Conservation (phyloP, 2,888 invertebrate genomes). For the Noctua fimbriata region DNA sequence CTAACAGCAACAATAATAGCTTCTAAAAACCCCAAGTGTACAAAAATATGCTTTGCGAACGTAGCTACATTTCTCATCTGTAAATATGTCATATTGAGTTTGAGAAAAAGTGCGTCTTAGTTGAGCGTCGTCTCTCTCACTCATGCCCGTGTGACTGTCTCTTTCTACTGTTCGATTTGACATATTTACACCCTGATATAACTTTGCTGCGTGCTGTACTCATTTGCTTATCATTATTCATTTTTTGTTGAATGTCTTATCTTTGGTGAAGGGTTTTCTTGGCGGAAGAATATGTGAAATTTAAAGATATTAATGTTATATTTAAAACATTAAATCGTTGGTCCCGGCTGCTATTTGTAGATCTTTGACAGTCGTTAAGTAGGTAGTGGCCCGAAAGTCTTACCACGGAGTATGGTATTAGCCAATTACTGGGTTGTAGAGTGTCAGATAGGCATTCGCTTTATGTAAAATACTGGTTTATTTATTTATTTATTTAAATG, state of each 20-base stretch:
- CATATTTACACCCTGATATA: neutral
- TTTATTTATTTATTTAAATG: no score
- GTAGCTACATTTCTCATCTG: neutral
- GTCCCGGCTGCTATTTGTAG: neutral
- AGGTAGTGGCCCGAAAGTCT: no score
- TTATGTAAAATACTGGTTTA: no score
- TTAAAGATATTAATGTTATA: neutral
- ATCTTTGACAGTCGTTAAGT: no score
- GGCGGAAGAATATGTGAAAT: neutral
- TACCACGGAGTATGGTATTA: no score
- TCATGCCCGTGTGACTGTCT: neutral
- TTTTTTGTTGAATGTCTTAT: neutral
- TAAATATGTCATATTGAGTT: neutral
- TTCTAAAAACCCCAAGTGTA: neutral
- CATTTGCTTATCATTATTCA: neutral
- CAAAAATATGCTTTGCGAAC: neutral
- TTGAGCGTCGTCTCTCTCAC: neutral
- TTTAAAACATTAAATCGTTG: neutral
- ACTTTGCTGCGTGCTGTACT: neutral
- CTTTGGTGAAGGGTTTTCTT: no score
- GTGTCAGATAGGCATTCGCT: no score
- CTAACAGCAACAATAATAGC: neutral
- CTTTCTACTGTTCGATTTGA: neutral
- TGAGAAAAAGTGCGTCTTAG: neutral
- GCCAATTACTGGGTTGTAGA: no score